Evolutionary conservation across 2,888 invertebrate species (phyloP), one percentile per base, ranked within the genome.

Genomic region (Ophion ventricosus): DNA sequence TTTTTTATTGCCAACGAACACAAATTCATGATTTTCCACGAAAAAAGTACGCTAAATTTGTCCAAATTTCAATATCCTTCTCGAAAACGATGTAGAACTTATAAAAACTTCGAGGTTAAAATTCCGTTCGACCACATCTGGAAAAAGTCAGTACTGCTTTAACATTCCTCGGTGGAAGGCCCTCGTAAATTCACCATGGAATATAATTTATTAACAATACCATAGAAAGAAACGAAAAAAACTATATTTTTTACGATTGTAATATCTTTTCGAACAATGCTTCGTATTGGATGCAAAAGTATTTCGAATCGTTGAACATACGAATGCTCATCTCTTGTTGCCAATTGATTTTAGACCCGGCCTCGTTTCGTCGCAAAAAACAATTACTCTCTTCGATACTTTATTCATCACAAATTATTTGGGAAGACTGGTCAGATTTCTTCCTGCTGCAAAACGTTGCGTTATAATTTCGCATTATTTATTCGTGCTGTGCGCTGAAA

Each of bases 271-370:
- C 29, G 14, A 23, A 25, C 25, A 67, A 56, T 26, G 1, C 11
- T 20, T 72, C 57, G 35, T 23, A 40, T 73, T 43, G 8, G 25
- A 43, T 59, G 17, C 1, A 73, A 57, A 57, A 29, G 40, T n/a
- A 61, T 23, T 23, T 25, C 14, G 26, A 26, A 25, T 25, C 23
- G 23, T 73, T n/a, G 23, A 5, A 35, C 57, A 23, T 35, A 40
- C 59, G 73, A 73, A 59, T 20, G 61, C 3, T 61, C 61, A 26
- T 43, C 43, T 61, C 73, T 43, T 0, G n/a, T 56, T 66, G 54
- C 66, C 72, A 43, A 83, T 72, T 49, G 66, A 75, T 75, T 78
- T 35, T 23, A 40, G 57, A 73, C n/a, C 56, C 35, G 14, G 0
- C n/a, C 14, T 20, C 26, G 66, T 66, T n/a, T 5, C 17, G 35